phyloP scores from a whole-genome alignment of 2,797 vertebrate species.

The Setipinna tenuifilis region DNA sequence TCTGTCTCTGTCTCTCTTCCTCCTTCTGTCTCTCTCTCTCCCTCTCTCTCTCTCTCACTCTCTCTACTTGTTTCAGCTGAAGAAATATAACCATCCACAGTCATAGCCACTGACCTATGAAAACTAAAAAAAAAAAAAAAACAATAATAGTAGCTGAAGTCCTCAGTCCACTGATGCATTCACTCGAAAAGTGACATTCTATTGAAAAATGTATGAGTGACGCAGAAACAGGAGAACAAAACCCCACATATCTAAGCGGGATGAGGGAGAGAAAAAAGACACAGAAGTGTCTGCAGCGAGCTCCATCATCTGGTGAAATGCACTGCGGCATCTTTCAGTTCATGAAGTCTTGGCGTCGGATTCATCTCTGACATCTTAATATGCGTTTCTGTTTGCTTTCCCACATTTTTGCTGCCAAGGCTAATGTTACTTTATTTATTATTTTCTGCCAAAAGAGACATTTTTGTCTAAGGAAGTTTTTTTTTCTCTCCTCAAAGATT shows the following conservation, averaged over 20 bases:
- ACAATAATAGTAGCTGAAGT: constrained; percentile 33
- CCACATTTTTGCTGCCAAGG: neutral
- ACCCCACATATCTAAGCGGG: neutral
- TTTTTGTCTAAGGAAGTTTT: neutral
- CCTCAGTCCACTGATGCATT: constrained; percentile 21
- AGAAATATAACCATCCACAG: constrained; percentile 25
- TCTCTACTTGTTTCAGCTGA: neutral
- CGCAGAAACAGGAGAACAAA: neutral
- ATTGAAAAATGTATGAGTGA: constrained; percentile 35
- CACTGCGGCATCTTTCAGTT: constrained; percentile 11
- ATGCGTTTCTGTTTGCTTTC: constrained; percentile 13
- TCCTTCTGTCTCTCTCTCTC: neutral
- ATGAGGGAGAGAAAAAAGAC: neutral
- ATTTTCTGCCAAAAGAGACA: neutral
- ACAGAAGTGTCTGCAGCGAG: neutral
- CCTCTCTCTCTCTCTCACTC: neutral
- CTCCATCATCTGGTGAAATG: constrained; percentile 24
- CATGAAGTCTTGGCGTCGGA: neutral
- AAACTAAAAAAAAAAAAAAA: constrained; percentile 23
- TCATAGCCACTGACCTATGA: constrained; percentile 37
- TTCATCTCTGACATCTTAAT: constrained; percentile 24
- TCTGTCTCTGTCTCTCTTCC: neutral
- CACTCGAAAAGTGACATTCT: constrained; percentile 25
- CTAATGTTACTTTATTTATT: neutral
- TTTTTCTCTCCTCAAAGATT: neutral